These are phyloP conservation scores for Euwallacea similis DNA, from an alignment of 1,140 invertebrate genomes.

Conservation along the genomic window DNA sequence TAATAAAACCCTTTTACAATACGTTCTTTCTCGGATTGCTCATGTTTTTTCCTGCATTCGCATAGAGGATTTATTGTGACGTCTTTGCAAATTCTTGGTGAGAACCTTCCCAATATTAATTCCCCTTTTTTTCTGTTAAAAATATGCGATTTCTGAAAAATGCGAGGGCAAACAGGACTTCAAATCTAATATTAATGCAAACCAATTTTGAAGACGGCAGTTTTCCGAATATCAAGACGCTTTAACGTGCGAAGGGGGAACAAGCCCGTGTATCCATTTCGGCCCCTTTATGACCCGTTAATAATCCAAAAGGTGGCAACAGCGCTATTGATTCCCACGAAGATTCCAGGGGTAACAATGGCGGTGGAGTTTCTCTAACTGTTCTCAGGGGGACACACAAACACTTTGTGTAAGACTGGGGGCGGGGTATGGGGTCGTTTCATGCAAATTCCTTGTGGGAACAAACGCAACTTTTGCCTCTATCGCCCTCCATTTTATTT, in stretches of 20 bases:
- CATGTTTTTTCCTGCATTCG: constrained; percentile 5
- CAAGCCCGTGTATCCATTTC: constrained; percentile 7
- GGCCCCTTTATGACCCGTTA: constrained; percentile 28
- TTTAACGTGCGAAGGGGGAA: neutral
- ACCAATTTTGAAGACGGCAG: neutral
- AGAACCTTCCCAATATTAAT: too few relatives aligned
- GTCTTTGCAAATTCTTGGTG: too few relatives aligned
- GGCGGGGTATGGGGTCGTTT: constrained; percentile 14
- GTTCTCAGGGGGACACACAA: constrained; percentile 27
- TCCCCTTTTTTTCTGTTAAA: too few relatives aligned
- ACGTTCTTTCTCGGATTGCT: constrained; percentile 19
- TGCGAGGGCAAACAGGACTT: too few relatives aligned
- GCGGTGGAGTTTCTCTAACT: constrained; percentile 23
- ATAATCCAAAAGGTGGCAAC: constrained; percentile 32
- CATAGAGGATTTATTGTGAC: too few relatives aligned
- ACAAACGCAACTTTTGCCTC: constrained; percentile 18
- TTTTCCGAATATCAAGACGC: neutral
- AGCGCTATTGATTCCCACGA: constrained; percentile 27
- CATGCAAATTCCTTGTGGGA: constrained; percentile 24
- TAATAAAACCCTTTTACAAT: constrained; percentile 32
- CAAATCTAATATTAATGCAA: neutral
- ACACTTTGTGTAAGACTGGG: constrained; percentile 23
- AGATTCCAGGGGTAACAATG: constrained; percentile 15
- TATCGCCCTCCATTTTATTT: constrained; percentile 26
- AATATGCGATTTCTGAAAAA: too few relatives aligned